These are phyloP conservation scores for Phallusia fumigata DNA, from an alignment of 23 tunicate genomes.

Conservation along the genomic window DNA sequence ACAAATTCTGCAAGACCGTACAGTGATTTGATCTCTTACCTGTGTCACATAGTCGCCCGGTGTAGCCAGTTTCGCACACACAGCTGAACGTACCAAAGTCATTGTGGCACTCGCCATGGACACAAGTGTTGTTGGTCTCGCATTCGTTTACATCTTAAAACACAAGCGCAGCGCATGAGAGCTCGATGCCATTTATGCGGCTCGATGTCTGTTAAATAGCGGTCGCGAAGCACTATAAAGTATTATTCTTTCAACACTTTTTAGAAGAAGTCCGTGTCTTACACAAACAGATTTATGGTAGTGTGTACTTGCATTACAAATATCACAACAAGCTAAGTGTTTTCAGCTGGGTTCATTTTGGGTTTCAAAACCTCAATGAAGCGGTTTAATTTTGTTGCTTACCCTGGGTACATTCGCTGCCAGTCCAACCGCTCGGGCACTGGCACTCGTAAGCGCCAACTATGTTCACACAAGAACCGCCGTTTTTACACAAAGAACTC, in stretches of 20 bases:
- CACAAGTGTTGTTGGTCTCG: background rate
- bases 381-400: background rate
- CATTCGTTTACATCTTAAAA: constrained; percentile 26
- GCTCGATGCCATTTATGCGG: no score
- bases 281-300: no score
- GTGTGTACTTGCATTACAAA: no score
- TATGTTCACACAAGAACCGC: background rate
- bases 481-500: background rate
- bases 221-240: no score
- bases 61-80: constrained; percentile 28
- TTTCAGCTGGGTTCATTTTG: no score
- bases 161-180: no score
- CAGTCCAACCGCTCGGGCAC: background rate
- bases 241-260: no score
- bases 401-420: background rate
- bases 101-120: background rate
- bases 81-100: constrained; percentile 9
- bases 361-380: no score
- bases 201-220: no score
- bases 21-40: background rate
- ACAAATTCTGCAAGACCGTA: no score
- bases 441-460: background rate
- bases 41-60: constrained; percentile 29
- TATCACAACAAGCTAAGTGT: no score
- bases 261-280: no score